Base-by-base conservation (phyloP, 2,888 invertebrate genomes). In the Agrochola lychnidis region DNA sequence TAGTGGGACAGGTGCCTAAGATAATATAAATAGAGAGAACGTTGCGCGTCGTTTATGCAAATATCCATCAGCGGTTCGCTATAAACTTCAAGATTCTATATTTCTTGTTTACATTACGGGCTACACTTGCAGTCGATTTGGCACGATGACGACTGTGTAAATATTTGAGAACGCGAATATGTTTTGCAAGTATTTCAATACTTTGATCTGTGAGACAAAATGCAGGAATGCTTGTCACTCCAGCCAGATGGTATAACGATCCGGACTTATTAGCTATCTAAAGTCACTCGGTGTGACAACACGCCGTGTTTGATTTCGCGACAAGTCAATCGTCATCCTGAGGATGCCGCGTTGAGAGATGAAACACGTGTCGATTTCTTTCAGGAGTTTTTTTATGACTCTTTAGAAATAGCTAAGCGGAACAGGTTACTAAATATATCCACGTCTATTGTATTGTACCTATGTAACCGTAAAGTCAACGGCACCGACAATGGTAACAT, bases 111-210 rank as follows among this genome's bases (percentile, higher is more conserved):
- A 82, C 75, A 63, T 81, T 72, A 70, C 25, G 4, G 25, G 4
- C 25, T 72, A 53, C 66, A 73, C 62, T 51, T 45, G 56, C 81
- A 79, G 56, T 74, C 64, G 81, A 78, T 77, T 87, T 86, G 87
- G 86, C 87, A 83, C 70, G 16, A 45, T 48, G 45, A 64, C 56
- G 64, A 63, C 61, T 62, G 42, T 22, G 51, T 51, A 74, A 79
- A 81, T 79, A 79, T 76, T 78, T 78, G 25, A 48, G 56, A 73
- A 36, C 63, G 51, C 48, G 36, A 64, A 82, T 56, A 79, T 74
- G 42, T 69, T 72, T 77, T 61, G 66, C 61, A 76, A 70, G 51
- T 76, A 76, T 74, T 79, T 22, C 25, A 70, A 69, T n/a, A 67
- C 64, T 76, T 78, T 71, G 75, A 85, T 85, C 36, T 76, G 42